phyloP scores from a whole-genome alignment of 2,113 vertebrate species.

The Pelvicachromis taeniatus region DNA sequence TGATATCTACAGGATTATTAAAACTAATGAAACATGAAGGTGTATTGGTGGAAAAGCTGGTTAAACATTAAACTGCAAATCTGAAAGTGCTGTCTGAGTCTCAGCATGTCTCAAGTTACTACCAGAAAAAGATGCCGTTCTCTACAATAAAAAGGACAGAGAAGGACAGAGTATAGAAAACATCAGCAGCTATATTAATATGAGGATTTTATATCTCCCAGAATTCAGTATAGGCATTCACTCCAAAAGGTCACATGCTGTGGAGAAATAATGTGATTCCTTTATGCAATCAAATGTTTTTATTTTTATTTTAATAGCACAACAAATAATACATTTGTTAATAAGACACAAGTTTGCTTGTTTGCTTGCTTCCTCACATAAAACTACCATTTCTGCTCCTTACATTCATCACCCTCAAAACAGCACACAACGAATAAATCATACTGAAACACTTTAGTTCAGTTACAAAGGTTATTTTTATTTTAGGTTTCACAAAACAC shows the following conservation, averaged over 20 bases:
- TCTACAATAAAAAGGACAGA: fast-evolving
- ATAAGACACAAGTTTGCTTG: not conserved
- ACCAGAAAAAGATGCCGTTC: fast-evolving
- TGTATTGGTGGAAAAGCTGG: too few relatives aligned
- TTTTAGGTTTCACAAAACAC: not conserved
- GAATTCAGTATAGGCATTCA: fast-evolving
- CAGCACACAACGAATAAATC: not conserved
- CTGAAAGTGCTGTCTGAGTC: not conserved
- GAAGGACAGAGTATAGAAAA: fast-evolving
- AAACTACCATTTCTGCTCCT: not conserved
- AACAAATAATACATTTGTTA: conserved; percentile 16
- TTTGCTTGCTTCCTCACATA: not conserved
- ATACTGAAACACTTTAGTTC: not conserved
- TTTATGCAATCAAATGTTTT: not conserved
- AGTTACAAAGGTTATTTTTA: not conserved
- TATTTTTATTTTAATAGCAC: conserved; percentile 30
- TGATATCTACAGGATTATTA: too few relatives aligned
- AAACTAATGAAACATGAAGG: too few relatives aligned
- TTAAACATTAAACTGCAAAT: not conserved
- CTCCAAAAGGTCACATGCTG: not conserved
- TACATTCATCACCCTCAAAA: not conserved
- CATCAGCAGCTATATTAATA: not conserved
- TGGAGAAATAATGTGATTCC: not conserved
- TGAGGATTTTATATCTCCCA: fast-evolving
- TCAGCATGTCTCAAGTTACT: fast-evolving